Conservation (phyloP, 2,888 invertebrate species). For the Nomada fucata region DNA sequence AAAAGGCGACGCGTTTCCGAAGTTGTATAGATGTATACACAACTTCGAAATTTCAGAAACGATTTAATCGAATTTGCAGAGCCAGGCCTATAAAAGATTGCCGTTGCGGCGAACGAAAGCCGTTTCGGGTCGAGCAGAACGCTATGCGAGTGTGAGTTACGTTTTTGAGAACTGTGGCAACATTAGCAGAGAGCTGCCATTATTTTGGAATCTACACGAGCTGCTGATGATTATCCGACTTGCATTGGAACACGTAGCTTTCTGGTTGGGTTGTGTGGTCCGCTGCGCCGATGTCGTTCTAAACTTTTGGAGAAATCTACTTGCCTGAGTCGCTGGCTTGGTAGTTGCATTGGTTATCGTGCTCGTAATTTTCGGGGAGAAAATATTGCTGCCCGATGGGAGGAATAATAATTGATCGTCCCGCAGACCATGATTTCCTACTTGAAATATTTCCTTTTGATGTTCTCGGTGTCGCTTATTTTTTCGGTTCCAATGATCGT, state of each 20-base stretch:
- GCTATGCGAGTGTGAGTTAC: background rate
- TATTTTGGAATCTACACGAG: conserved; percentile 32
- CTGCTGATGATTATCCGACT: conserved; percentile 39
- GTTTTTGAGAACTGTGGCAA: background rate
- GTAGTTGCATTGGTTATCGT: background rate
- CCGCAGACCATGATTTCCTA: background rate
- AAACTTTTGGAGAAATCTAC: background rate
- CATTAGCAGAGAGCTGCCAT: conserved; percentile 27
- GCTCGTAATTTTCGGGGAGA: background rate
- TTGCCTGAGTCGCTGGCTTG: background rate
- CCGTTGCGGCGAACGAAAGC: conserved; percentile 19
- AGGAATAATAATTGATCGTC: background rate
- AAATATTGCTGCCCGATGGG: background rate
- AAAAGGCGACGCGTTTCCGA: background rate
- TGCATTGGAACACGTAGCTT: conserved; percentile 23
- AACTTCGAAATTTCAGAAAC: conserved; percentile 7
- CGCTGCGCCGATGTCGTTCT: conserved; percentile 8
- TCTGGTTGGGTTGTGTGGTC: conserved; percentile 12
- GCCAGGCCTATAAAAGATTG: background rate
- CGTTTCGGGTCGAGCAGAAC: background rate
- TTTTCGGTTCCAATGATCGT: no score
- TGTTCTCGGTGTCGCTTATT: no score
- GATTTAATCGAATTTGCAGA: conserved; percentile 33
- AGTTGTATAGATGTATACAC: no score
- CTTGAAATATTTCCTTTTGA: no score